Percentiles rank a stretch among this genome's conserved stretches.
Conservation (phyloP, 2,888 invertebrate species). For the Torymus auratus region DNA sequence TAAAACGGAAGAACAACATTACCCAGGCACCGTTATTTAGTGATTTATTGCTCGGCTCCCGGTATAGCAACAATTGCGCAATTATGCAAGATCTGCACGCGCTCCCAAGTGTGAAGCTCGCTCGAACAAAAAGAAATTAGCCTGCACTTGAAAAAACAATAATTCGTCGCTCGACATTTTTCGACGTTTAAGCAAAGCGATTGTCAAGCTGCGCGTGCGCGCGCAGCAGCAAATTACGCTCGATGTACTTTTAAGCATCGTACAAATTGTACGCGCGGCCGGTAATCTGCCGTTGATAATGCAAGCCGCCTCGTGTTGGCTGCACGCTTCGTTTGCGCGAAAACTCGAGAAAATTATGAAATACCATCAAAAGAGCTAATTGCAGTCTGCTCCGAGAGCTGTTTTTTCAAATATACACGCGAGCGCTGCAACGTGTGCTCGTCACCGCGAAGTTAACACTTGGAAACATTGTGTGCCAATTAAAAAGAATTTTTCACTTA, state of each 20-base stretch:
- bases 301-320: constrained; percentile 36
- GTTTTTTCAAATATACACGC: constrained; percentile 2
- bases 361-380: constrained; percentile 49
- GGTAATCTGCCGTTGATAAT: constrained; percentile 63
- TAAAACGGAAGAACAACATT: no score
- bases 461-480: constrained; percentile 35
- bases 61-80: no score
- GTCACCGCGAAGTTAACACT: constrained; percentile 21
- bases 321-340: constrained; percentile 55
- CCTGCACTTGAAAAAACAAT: no score
- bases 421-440: background rate
- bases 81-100: no score
- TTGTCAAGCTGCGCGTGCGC: background rate
- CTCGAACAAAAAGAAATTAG: no score
- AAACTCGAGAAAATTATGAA: constrained; percentile 54
- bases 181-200: background rate
- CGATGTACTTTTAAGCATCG: constrained; percentile 8
- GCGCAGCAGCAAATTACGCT: constrained; percentile 18
- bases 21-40: no score
- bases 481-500: constrained; percentile 19
- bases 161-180: background rate
- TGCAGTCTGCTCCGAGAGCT: background rate
- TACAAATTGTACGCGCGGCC: constrained; percentile 20
- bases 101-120: no score
- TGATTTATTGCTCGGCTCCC: no score